Conservation (phyloP, 37 sponge, comb jelly and placozoan species). For the Oscarella lobularis region DNA sequence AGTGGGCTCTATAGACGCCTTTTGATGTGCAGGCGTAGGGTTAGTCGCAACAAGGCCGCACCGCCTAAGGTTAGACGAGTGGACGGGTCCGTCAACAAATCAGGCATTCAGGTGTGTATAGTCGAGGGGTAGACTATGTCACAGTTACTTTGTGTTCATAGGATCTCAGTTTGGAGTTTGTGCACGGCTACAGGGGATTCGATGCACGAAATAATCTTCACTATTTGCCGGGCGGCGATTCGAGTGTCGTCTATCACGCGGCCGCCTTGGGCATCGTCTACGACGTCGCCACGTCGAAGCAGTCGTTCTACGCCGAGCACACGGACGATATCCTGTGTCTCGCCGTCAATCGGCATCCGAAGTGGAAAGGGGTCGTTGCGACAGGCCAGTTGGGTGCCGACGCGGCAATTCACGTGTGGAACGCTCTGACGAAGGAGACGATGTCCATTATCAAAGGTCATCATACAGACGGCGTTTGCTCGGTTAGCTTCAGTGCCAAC, state of each 20-base stretch:
- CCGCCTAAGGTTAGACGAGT: too few species aligned
- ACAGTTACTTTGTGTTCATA: conserved; percentile 3
- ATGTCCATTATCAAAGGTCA: conserved; percentile 84
- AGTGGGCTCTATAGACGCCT: too few species aligned
- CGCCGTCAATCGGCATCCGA: conserved; percentile 41
- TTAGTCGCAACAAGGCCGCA: too few species aligned
- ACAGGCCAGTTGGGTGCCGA: conserved; percentile 79
- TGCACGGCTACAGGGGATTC: conserved; percentile 95
- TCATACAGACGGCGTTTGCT: conserved; percentile 79
- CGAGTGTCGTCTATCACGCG: conserved; percentile 64
- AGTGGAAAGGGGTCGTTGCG: conserved; percentile 42
- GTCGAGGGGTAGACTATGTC: neutral
- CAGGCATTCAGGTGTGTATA: neutral
- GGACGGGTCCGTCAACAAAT: too few species aligned
- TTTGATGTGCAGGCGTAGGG: too few species aligned
- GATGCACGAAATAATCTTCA: conserved; percentile 85
- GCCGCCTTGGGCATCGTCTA: conserved; percentile 85
- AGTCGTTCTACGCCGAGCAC: conserved; percentile 92
- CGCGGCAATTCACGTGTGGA: conserved; percentile 84
- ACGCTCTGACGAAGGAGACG: conserved; percentile 65
- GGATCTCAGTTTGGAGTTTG: conserved; percentile 65
- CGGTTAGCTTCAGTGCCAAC: conserved; percentile 79
- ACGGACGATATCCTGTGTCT: conserved; percentile 91
- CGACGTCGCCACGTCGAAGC: conserved; percentile 44
- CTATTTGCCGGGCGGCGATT: conserved; percentile 39